Evolutionary conservation across 2,888 invertebrate genomes (phyloP), one percentile per base, ranked within the genome.

Genomic region (Xylophagus ater): DNA sequence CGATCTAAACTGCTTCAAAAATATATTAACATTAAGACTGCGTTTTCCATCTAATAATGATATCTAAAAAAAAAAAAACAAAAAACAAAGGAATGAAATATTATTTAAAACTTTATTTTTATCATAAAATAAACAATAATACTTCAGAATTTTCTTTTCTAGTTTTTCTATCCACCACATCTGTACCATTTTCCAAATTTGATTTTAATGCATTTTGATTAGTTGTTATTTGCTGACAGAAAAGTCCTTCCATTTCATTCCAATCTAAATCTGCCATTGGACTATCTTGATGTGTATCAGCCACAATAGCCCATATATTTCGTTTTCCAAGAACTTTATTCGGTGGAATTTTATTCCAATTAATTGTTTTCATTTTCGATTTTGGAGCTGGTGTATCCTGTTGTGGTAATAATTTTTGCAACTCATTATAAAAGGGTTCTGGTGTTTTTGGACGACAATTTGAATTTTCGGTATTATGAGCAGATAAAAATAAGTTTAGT

Each of bases 21-120:
- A 97, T 54, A 97, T 96, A 63, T 94, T 96, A n/a, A 96, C 87
- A 57, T 94, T 94, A 46, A 97, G 71, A 60, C 93, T 94, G 53
- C 92, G 69, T 66, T 96, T 94, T 32, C 87, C 89, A 57, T 96
- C 94, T 43, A 97, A 67, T 26, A 96, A 71, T 8, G 83, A 81
- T 50, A 94, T 88, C 79, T 82, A 59, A 25, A 65, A 25, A 62
- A 30, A 40, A 47, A n/a, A 33, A 30, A 33, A 28, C 5, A n/a
- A 12, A 10, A 4, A 18, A 19, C 13, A 20, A 34, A 25, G 19
- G 9, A 28, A 21, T 15, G 17, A 35, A 37, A 14, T 10, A 30
- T n/a, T n/a, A n/a, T n/a, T n/a, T n/a, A n/a, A n/a, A n/a, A n/a
- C n/a, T n/a, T n/a, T n/a, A n/a, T n/a, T n/a, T n/a, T n/a, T 20